Evolutionary conservation across 2,888 invertebrate genomes (phyloP), one percentile per base, ranked within the genome.

Genomic region (Synergus umbraculus): DNA sequence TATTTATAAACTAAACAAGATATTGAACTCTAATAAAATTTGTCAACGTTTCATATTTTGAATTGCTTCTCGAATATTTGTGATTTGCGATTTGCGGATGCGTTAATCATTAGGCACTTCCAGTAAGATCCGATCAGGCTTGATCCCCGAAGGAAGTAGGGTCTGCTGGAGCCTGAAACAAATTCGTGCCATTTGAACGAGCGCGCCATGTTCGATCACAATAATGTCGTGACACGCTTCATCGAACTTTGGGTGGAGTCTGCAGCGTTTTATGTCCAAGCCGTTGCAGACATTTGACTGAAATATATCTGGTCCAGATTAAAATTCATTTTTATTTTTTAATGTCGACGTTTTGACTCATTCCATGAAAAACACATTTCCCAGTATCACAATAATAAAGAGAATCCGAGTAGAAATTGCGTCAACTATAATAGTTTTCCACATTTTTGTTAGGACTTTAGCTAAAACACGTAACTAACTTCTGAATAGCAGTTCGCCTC

Each of bases 171-270:
- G 87, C 86, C 82, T 85, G 86, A 85, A 86, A 85, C 85, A 85
- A 87, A 87, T 87, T 85, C 85, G 84, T 85, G 84, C 86, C 87
- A 81, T 85, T 83, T 78, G 84, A 79, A 80, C 65, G 80, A 79
- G 69, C 78, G 78, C 79, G 78, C 80, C 79, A 81, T 81, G 81
- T 46, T 87, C 87, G 87, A 88, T 87, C 85, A 85, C 85, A 86
- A 86, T 88, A 87, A 87, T 85, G 86, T 85, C 85, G 84, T 81
- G 88, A 87, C 86, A 90, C 89, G 90, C 89, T 89, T 87, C 86
- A 89, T 88, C 88, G 89, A 89, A 87, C 85, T 87, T 84, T 84
- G 89, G 88, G 88, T 87, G 87, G 89, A 88, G 85, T 87, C 86
- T 85, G 83, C 83, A 85, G 86, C 85, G 83, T 85, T 87, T 87